Percentiles rank a stretch among this genome's conserved stretches.
Conservation (phyloP, 2,888 invertebrate species). For the Harpalus rubripes region DNA sequence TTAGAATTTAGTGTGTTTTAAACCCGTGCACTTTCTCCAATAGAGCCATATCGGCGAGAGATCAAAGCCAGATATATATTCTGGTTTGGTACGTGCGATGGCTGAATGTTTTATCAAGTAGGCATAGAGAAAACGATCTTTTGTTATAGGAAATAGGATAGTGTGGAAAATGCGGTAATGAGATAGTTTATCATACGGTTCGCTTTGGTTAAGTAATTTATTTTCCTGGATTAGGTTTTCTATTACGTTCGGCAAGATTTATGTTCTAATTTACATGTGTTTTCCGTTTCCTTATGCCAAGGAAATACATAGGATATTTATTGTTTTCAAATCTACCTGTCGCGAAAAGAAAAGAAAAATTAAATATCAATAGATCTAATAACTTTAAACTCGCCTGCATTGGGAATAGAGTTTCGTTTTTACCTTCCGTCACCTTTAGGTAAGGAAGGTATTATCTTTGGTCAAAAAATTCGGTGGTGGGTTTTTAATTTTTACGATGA, state of each 20-base stretch:
- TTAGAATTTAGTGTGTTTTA: conserved; percentile 33
- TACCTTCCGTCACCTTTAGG: too few species aligned
- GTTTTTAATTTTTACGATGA: too few species aligned
- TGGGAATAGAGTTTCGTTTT: too few species aligned
- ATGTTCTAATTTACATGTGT: conserved; percentile 10
- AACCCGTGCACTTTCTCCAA: conserved; percentile 54
- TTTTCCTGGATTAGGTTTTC: conserved; percentile 7
- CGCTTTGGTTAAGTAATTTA: conserved; percentile 4
- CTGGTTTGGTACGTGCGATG: conserved; percentile 32
- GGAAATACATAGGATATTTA: neutral
- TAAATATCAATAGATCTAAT: neutral
- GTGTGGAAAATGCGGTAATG: conserved; percentile 44
- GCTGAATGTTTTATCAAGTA: conserved; percentile 8
- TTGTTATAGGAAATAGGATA: conserved; percentile 34
- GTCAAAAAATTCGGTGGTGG: too few species aligned
- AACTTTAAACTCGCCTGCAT: too few species aligned
- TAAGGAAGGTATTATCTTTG: too few species aligned
- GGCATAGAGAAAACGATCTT: conserved; percentile 33
- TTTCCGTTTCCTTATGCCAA: neutral
- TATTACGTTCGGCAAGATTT: conserved; percentile 25
- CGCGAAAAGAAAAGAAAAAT: neutral
- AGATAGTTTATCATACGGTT: conserved; percentile 22
- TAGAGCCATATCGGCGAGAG: conserved; percentile 40
- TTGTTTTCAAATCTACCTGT: neutral
- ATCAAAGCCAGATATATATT: conserved; percentile 57